These are phyloP conservation scores for Zosterops pallidus DNA, from an alignment of 2,113 vertebrate species.

Conservation along the genomic window DNA sequence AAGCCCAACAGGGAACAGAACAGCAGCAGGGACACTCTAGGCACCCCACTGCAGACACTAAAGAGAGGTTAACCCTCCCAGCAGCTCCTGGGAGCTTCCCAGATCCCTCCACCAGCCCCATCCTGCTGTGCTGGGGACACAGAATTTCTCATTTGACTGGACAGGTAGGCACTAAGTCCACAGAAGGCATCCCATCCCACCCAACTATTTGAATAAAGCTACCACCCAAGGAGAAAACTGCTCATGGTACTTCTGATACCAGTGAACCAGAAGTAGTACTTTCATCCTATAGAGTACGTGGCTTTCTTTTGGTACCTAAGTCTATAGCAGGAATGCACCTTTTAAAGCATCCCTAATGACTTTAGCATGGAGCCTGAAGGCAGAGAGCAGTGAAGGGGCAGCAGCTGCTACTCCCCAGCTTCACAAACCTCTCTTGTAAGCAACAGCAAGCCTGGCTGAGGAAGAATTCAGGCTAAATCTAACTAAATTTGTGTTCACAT, in stretches of 20 bases:
- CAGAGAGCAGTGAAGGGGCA: background rate
- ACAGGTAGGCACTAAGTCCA: too few relatives aligned
- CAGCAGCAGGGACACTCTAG: background rate
- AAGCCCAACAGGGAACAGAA: slow-evolving; percentile 22
- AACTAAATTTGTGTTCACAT: background rate
- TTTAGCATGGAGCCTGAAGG: background rate
- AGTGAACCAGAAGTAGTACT: background rate
- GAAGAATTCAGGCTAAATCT: background rate
- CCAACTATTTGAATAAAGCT: background rate
- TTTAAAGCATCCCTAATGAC: background rate
- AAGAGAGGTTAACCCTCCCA: background rate
- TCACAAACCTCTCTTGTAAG: background rate
- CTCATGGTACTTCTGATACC: background rate
- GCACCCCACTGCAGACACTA: background rate
- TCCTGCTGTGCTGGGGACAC: too few relatives aligned
- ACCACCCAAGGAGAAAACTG: background rate
- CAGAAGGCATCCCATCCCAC: background rate
- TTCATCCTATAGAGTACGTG: accelerated
- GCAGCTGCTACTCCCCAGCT: background rate
- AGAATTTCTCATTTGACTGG: too few relatives aligned
- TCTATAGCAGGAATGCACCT: background rate
- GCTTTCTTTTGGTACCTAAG: background rate
- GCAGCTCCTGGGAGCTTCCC: too few relatives aligned
- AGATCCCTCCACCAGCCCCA: too few relatives aligned
- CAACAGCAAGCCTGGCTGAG: background rate